Evolutionary conservation across 2,113 vertebrate species (phyloP).

Genomic region (Rhinolophus ferrumequinum): DNA sequence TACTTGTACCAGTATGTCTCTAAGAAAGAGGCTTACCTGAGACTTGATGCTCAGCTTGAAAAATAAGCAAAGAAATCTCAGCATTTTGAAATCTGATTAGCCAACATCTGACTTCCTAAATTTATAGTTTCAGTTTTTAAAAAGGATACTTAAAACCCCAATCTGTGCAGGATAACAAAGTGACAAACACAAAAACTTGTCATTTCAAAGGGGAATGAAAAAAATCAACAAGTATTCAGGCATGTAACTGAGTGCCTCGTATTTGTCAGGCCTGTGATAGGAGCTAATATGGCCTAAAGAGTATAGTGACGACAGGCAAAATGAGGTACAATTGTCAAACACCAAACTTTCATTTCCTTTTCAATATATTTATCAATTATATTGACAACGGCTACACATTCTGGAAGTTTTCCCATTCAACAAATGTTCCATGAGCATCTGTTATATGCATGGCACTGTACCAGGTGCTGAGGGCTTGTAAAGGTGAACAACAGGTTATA

Average conservation of each 20-base stretch:
- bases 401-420: background rate
- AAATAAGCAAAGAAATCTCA: background rate
- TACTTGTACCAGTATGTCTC: background rate
- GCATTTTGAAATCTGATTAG: background rate
- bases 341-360: background rate
- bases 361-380: constrained; percentile 11
- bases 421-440: background rate
- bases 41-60: background rate
- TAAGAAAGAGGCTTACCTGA: constrained; percentile 1
- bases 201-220: background rate
- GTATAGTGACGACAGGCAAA: background rate
- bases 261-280: background rate
- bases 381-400: background rate
- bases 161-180: constrained; percentile 6
- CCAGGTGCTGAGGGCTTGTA: background rate
- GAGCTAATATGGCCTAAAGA: background rate
- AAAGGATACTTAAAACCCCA: background rate
- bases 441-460: background rate
- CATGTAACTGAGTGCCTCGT: background rate
- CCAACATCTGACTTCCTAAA: constrained; percentile 27
- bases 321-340: background rate
- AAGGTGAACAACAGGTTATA: background rate
- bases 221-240: constrained; percentile 34
- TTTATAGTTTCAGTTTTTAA: constrained; percentile 27
- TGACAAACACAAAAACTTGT: constrained; percentile 28